phyloP scores from a whole-genome alignment of 2,888 invertebrate genomes.

The Hemistola chrysoprasaria region DNA sequence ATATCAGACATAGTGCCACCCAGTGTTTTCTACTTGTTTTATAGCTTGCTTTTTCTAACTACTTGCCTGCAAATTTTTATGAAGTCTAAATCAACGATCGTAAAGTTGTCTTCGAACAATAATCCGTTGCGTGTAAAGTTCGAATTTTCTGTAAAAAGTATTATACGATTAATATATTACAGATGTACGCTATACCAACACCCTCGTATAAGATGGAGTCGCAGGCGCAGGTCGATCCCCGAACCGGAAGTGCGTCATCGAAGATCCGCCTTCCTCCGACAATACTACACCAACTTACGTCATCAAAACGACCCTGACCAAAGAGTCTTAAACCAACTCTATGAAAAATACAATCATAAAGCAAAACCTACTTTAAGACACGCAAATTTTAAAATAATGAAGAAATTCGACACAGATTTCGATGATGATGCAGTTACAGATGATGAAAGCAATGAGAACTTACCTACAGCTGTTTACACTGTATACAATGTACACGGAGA shows the following conservation, averaged over 20 bases:
- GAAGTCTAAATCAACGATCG: too few species aligned
- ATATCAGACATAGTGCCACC: too few species aligned
- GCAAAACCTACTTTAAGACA: conserved; percentile 70
- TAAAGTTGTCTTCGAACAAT: too few species aligned
- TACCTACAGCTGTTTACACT: conserved; percentile 71
- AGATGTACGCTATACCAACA: conserved; percentile 93
- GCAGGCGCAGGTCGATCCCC: conserved; percentile 82
- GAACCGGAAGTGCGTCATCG: conserved; percentile 64
- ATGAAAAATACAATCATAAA: conserved; percentile 72
- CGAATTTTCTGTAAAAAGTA: too few species aligned
- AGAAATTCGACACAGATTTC: conserved; percentile 63
- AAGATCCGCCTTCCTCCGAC: conserved; percentile 64
- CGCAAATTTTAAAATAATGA: conserved; percentile 74
- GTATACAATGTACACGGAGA: conserved; percentile 75
- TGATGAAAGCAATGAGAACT: conserved; percentile 53
- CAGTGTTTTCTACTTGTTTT: too few species aligned
- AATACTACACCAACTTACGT: conserved; percentile 65
- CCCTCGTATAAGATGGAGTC: conserved; percentile 92
- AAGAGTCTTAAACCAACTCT: conserved; percentile 57
- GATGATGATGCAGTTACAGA: conserved; percentile 54
- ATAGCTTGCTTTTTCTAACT: too few species aligned
- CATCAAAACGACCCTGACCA: conserved; percentile 51
- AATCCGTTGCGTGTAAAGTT: too few species aligned
- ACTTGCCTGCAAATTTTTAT: too few species aligned
- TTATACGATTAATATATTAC: conserved; percentile 13